These are phyloP conservation scores for Drosophila leontia DNA, from an alignment of 1,140 invertebrate species.

Conservation along the genomic window DNA sequence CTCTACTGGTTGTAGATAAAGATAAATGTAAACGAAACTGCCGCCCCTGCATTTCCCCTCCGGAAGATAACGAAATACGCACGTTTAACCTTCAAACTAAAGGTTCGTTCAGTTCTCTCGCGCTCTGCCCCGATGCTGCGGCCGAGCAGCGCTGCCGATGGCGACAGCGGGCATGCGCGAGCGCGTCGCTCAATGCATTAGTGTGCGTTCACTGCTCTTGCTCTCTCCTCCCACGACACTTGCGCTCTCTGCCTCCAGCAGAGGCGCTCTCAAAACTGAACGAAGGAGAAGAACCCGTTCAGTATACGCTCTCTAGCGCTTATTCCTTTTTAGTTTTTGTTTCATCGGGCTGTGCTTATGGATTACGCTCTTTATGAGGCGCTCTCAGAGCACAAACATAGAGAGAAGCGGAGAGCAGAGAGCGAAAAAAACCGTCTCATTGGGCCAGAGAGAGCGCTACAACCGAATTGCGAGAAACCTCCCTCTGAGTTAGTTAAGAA, in stretches of 20 bases:
- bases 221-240: constrained; percentile 60
- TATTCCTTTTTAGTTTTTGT: background rate
- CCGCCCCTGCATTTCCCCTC: constrained; percentile 59
- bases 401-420: background rate
- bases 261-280: constrained; percentile 11
- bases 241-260: constrained; percentile 39
- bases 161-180: constrained; percentile 56
- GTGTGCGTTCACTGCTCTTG: background rate
- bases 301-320: background rate
- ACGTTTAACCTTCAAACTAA: constrained; percentile 76
- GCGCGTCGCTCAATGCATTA: constrained; percentile 14
- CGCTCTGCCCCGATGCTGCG: constrained; percentile 19
- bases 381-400: background rate
- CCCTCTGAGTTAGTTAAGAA: background rate
- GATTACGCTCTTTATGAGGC: background rate
- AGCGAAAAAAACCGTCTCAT: background rate
- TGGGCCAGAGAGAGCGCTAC: background rate
- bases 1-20: constrained; percentile 57
- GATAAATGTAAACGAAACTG: constrained; percentile 75
- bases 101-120: constrained; percentile 51
- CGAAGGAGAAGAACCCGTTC: constrained; percentile 23
- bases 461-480: background rate
- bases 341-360: background rate
- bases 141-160: constrained; percentile 52
- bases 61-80: constrained; percentile 39